Evolutionary conservation across 2,113 vertebrate genomes (phyloP).

Genomic region (Anser cygnoides): DNA sequence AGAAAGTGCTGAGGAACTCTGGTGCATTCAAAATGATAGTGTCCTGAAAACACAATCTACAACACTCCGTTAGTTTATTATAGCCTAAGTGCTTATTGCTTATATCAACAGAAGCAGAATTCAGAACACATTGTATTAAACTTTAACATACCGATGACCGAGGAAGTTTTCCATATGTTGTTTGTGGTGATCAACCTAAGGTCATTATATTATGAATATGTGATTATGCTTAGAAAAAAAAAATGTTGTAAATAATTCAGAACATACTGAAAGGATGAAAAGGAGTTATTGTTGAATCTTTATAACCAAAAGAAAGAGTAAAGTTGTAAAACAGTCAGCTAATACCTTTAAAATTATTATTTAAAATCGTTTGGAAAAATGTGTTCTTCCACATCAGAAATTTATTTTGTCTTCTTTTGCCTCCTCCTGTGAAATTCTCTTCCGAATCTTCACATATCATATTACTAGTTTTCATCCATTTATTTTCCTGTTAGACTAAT

Average conservation of each 20-base stretch:
- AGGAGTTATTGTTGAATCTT: conserved; percentile 43
- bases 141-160: not conserved
- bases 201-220: not conserved
- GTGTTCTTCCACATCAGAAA: not conserved
- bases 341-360: not conserved
- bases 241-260: not conserved
- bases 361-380: conserved; percentile 7
- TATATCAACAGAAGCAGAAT: not conserved
- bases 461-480: not conserved
- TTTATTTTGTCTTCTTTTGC: not conserved
- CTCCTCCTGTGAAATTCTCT: not conserved
- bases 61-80: conserved; percentile 58
- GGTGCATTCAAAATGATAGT: conserved; percentile 64
- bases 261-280: conserved; percentile 23
- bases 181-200: not conserved
- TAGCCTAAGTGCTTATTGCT: not conserved
- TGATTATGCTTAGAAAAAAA: not conserved
- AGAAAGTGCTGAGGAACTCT: conserved; percentile 31
- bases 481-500: not conserved
- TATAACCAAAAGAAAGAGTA: conserved; percentile 14
- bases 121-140: not conserved
- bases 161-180: not conserved
- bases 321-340: not conserved
- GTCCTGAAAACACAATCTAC: conserved; percentile 67
- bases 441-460: not conserved